Evolutionary conservation across 2,797 vertebrate genomes (phyloP), one percentile per base, ranked within the genome.

Genomic region (Molossus molossus): DNA sequence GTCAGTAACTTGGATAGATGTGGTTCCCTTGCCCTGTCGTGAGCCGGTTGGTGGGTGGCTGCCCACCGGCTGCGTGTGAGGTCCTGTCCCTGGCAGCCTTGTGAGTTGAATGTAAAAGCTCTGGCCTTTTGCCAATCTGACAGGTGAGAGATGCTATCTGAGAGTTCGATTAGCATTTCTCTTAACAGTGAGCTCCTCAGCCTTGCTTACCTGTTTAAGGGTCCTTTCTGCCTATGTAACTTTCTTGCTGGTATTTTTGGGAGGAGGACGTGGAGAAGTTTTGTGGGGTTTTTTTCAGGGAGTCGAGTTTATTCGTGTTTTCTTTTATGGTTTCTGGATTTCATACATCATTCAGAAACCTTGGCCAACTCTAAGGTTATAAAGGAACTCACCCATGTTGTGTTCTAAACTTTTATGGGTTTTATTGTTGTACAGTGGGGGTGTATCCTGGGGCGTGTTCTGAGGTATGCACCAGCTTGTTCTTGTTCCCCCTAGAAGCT

Each of bases 271-370:
- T 4, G 25, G 40, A 23, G 25, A 64, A 37, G 40, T 21, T 14
- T 45, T 33, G 33, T 33, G 33, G 33, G 33, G 33, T 20, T 17
- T 20, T 57, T 79, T 57, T 90, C 55, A 21, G 37, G 67, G 11
- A 75, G 37, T 87, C 70, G 25, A 18, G 25, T 67, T 20, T 72
- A 70, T 48, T 72, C 87, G 12, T 50, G 77, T 48, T 77, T 73
- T 62, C 14, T 91, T 69, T 75, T 62, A 40, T 67, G 88, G 58
- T 33, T 75, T 95, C 73, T 69, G 45, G 67, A 62, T 76, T 94
- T 81, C 18, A 29, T 45, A 40, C 60, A 27, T 40, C 45, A 40
- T 57, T 80, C 73, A 77, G 84, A 70, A 91, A 70, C 57, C 67
- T 18, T 50, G 57, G 60, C 67, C 64, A 83, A 12, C 15, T 40